Conservation (phyloP, 2,888 invertebrate genomes). For the Ditula angustiorana region DNA sequence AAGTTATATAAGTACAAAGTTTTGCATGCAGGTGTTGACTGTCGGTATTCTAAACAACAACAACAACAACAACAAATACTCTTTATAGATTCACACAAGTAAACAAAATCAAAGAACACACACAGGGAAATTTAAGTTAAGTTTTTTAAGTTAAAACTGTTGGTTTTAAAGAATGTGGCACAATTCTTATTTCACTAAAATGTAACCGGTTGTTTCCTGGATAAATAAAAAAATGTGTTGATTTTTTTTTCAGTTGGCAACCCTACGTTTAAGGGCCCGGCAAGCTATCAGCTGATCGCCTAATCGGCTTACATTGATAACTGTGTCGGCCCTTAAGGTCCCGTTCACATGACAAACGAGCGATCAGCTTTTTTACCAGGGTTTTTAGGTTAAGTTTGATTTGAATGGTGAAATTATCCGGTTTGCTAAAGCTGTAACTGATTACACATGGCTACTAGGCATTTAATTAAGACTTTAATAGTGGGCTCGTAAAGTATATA, state of each 20-base stretch:
- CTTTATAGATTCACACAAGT: too few species aligned
- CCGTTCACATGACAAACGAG: slow-evolving; percentile 34
- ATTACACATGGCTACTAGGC: not conserved
- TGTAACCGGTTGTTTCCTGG: not conserved
- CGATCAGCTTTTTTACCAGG: slow-evolving; percentile 29
- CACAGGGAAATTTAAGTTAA: too few species aligned
- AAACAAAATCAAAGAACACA: too few species aligned
- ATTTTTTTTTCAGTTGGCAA: not conserved
- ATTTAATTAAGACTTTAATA: not conserved
- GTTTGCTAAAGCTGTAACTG: slow-evolving; percentile 5
- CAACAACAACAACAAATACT: too few species aligned
- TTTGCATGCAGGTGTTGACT: too few species aligned
- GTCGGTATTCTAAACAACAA: too few species aligned
- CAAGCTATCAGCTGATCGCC: slow-evolving; percentile 48
- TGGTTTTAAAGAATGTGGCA: too few species aligned
- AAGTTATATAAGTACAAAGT: too few species aligned
- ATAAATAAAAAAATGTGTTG: not conserved
- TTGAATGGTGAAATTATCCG: slow-evolving; percentile 17
- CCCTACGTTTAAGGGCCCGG: slow-evolving; percentile 33
- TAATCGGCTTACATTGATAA: slow-evolving; percentile 49
- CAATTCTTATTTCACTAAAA: too few species aligned
- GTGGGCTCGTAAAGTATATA: too few species aligned
- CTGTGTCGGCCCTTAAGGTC: slow-evolving; percentile 42
- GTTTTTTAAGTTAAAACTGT: too few species aligned
- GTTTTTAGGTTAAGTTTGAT: slow-evolving; percentile 38